Base-by-base conservation (phyloP, 2,888 invertebrate species). In the Leucophenga montana region DNA sequence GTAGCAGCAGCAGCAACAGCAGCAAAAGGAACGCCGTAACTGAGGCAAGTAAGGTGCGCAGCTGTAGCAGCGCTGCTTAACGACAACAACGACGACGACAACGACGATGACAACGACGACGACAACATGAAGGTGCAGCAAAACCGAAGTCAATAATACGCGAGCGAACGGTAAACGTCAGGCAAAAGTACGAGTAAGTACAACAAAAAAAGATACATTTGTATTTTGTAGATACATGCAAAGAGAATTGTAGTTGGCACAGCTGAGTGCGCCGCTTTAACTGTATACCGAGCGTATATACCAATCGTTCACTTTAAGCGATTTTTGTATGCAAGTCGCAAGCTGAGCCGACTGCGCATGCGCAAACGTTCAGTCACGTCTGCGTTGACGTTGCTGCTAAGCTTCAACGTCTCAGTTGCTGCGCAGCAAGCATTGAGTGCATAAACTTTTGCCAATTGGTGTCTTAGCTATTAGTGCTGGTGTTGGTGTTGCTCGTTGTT, bases 271-370 rank as follows among this genome's bases (percentile, higher is more conserved):
- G 71, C 50, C 48, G 73, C 70, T 67, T 74, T 71, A 72, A 79
- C 77, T 75, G 76, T 78, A 73, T 48, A 74, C n/a, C n/a, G n/a
- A n/a, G n/a, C n/a, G n/a, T n/a, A n/a, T n/a, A n/a, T n/a, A n/a
- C n/a, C n/a, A n/a, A n/a, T n/a, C n/a, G n/a, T n/a, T n/a, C n/a
- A n/a, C n/a, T 65, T 54, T 75, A 68, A 69, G 70, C 62, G 46
- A 56, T 68, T 68, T 81, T 81, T 73, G 83, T 81, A 84, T 81
- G 81, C 81, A 84, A 27, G 68, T 74, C 67, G 75, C 78, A 70
- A 44, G 57, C 33, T 66, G 67, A 33, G 76, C 50, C 54, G 73
- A 57, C 67, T 68, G 53, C 33, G 59, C 59, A 50, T 27, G 27
- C 56, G 56, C 56, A 56, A 27, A 27, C 33, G 57, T 59, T 31